These are phyloP conservation scores for Drosophila lacertosa DNA, from an alignment of 1,140 invertebrate species.

Conservation along the genomic window DNA sequence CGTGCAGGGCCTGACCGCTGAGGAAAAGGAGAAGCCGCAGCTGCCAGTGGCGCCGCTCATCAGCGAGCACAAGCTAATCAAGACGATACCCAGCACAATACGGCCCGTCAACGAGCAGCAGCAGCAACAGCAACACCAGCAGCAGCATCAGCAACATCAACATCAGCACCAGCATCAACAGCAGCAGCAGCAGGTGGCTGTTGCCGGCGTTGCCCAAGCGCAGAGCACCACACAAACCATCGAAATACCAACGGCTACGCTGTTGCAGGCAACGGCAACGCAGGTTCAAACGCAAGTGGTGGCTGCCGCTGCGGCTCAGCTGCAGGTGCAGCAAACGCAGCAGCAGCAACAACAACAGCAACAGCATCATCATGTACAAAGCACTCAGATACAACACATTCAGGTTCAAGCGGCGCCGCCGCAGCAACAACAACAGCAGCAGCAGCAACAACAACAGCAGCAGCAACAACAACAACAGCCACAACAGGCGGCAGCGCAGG, in stretches of 20 bases:
- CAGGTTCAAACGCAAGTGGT: constrained; percentile 70
- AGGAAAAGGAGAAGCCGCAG: constrained; percentile 83
- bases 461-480: constrained; percentile 53
- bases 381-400: constrained; percentile 73
- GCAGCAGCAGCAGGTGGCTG: constrained; percentile 40
- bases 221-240: constrained; percentile 77
- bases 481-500: constrained; percentile 54
- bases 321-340: constrained; percentile 52
- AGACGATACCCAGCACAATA: constrained; percentile 82
- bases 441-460: constrained; percentile 43
- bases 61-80: constrained; percentile 82
- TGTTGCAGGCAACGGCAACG: constrained; percentile 70
- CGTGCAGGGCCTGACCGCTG: constrained; percentile 92
- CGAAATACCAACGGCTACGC: constrained; percentile 75
- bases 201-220: constrained; percentile 38
- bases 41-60: constrained; percentile 68
- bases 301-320: constrained; percentile 50
- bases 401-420: constrained; percentile 66
- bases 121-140: constrained; percentile 52
- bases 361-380: constrained; percentile 74
- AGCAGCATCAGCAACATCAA: constrained; percentile 26
- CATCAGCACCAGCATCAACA: constrained; percentile 53
- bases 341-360: constrained; percentile 55
- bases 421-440: constrained; percentile 58
- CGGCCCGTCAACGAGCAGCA: constrained; percentile 76